Base-by-base conservation (phyloP, 1,140 invertebrate genomes). In the Lepidurus arcticus region DNA sequence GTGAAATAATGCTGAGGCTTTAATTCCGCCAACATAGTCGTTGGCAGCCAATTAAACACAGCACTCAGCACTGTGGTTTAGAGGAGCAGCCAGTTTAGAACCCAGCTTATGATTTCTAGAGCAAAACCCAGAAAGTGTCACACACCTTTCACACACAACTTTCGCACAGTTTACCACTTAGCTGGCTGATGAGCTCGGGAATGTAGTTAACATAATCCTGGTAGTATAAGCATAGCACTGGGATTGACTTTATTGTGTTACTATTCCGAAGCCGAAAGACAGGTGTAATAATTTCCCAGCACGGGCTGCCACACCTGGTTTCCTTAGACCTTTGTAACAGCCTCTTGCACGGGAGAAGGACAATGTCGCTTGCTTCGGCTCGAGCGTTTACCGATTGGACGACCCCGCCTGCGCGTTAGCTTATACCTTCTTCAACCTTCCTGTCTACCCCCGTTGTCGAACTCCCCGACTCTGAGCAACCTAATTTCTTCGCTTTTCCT, bases 351-450 rank as follows among this genome's bases (percentile, higher is more conserved):
- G 53, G 53, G 53, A 65, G 34, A 34, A 34, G 53, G 53, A 65
- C 53, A 65, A 65, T 65, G 53, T 65, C 53, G 53, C 53, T 34
- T 65, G 53, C 53, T 65, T 65, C 16, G 53, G 53, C 53, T 65
- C 53, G 53, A 16, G 53, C 53, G 53, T 65, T 65, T 65, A 65
- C 53, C 53, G 53, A 65, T 65, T 65, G 53, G 53, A 65, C 16
- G 8, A 16, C 53, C 53, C 53, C 53, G 53, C 53, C 53, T 65
- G 53, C 53, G 53, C 53, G 53, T 65, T 65, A 4, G 53, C 53
- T 65, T 65, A 65, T 21, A 21, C 21, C 21, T 65, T 21, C 53
- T 65, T 65, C 53, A 16, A 7, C 53, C 13, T 21, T 21, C 9
- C 8, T 21, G 9, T 7, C 53, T 7, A 65, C 16, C 8, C 53